Base-by-base conservation (phyloP, 2,888 invertebrate genomes). In the Cantharis rustica region DNA sequence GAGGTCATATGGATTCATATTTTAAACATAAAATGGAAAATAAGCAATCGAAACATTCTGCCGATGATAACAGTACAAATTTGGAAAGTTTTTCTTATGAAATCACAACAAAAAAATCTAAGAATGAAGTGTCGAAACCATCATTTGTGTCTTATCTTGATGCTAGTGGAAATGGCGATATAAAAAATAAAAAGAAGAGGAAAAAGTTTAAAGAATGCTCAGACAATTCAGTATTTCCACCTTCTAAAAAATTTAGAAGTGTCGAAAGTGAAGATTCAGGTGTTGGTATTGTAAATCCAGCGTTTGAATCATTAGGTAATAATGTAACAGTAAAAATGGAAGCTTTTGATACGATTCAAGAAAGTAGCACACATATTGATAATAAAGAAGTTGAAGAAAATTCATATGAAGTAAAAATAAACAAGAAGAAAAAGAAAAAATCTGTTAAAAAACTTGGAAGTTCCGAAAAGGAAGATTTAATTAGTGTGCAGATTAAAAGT, bases 1-100 rank as follows among this genome's bases (percentile, higher is more conserved):
- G 92, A 63, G 93, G 95, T 0, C 93, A 91, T 3, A 93, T 95
- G 88, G 88, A 88, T 9, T 95, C 95, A 85, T 95, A 95, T 86
- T 95, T 95, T 82, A 93, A 92, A 84, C 90, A 88, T 71, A 94
- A 94, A 89, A 86, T 92, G 82, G 85, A 86, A 20, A 89, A 2
- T 1, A 47, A 47, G n/a, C n/a, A 47, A 47, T n/a, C 9, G 5
- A 47, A 47, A 73, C 77, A 78, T 75, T 87, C 84, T 84, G 83
- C 82, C 10, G 89, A 84, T 74, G 81, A 83, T 75, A 84, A 86
- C 72, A 66, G 47, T 31, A 15, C 15, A 17, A 16, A 47, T 26
- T 10, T 26, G n/a, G 16, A 10, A 16, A 13, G 15, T 13, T 23
- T 26, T 61, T 26, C 4, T 23, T 23, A 73, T 20, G 64, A 61